phyloP scores from a whole-genome alignment of 53 echinoderm and acorn worm genomes.

The Mesocentrotus franciscanus region DNA sequence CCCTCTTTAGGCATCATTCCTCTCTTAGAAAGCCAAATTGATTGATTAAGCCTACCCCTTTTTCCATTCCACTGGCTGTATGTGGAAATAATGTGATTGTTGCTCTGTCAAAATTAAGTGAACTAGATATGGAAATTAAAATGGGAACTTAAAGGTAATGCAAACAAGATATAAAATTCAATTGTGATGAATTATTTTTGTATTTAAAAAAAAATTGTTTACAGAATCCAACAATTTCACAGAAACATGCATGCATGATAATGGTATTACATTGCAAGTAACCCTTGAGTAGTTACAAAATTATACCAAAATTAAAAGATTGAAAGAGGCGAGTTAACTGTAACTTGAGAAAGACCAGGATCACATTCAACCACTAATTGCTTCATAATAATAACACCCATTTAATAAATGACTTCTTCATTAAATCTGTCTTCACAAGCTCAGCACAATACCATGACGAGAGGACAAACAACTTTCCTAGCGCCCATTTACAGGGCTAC shows the following conservation, averaged over 20 bases:
- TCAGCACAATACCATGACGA: background rate
- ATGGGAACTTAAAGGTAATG: too few relatives aligned
- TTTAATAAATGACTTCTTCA: background rate
- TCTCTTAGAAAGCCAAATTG: background rate
- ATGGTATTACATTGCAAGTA: too few relatives aligned
- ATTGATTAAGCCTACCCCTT: background rate
- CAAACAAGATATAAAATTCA: too few relatives aligned
- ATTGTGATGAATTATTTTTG: too few relatives aligned
- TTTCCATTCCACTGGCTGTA: too few relatives aligned
- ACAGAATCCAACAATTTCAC: too few relatives aligned
- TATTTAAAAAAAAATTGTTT: too few relatives aligned
- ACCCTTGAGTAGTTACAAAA: too few relatives aligned
- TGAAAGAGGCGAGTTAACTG: background rate
- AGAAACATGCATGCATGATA: too few relatives aligned
- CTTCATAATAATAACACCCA: background rate
- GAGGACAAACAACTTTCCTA: slow-evolving; percentile 15
- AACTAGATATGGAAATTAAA: too few relatives aligned
- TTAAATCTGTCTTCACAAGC: slow-evolving; percentile 5
- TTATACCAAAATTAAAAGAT: background rate
- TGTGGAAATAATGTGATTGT: too few relatives aligned
- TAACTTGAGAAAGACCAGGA: background rate
- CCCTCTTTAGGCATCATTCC: background rate
- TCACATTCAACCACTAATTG: background rate
- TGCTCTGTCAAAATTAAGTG: too few relatives aligned
- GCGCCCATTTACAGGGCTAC: background rate